Evolutionary conservation across 35 echinoderm and acorn worm genomes (phyloP), one percentile per base, ranked within the genome.

Genomic region (Patiria miniata): DNA sequence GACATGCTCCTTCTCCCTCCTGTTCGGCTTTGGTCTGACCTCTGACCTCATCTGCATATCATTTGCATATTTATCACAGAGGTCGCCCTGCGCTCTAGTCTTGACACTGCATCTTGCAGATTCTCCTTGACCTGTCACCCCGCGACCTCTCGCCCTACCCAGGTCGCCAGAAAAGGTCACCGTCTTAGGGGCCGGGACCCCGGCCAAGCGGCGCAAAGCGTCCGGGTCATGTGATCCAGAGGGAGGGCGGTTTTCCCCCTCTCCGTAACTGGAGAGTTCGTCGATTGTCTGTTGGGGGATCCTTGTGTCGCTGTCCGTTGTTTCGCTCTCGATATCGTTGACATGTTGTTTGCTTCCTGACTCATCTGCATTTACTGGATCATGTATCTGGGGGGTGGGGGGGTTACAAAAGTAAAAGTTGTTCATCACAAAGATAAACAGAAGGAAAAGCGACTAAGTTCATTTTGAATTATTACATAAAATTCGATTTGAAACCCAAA

Each of bases 221-320:
- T 90, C 88, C 9, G 39, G 61, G 34, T 69, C 61, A 69, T 69
- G 61, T 69, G 61, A 69, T 34, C 0, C 34, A 44, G 36, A 38
- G 40, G 42, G 28, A 28, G 18, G 36, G 14, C 26, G 52, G 61
- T 69, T 76, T 39, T 51, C 23, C 21, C 6, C 79, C 8, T 92
- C 90, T 8, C 79, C 80, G 77, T 92, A 86, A 47, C 78, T 87
- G 1, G 42, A 18, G 29, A 81, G 57, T 26, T 87, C 90, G 32
- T 92, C 90, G 42, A 87, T 87, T 8, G 90, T 55, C 37, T 92
- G 81, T 21, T 92, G 85, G 4, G 85, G 78, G 16, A 92, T 83
- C 52, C 61, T 81, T 0, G 21, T 19, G 7, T 87, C 61, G 42
- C 84, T 92, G 1, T 87, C 39, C 1, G 80, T 54, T 1, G 36